phyloP scores from a whole-genome alignment of 2,113 vertebrate genomes.

The Pantherophis guttatus region DNA sequence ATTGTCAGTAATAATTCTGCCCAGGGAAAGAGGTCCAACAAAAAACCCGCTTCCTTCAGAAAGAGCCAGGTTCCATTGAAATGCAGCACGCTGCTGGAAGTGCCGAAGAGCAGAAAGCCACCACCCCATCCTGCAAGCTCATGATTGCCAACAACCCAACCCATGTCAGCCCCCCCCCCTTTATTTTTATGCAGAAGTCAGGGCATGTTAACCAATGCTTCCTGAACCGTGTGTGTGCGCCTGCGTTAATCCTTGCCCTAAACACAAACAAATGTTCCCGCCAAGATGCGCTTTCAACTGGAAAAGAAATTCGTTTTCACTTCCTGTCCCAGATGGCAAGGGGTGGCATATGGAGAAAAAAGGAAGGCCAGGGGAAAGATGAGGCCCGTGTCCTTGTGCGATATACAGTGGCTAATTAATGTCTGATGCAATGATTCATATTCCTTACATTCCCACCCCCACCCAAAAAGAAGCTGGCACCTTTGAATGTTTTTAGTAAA shows the following conservation, averaged over 20 bases:
- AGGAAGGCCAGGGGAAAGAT: no score
- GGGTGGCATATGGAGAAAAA: background rate
- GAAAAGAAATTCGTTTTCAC: background rate
- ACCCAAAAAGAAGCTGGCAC: background rate
- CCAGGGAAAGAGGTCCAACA: background rate
- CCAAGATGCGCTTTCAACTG: slow-evolving; percentile 11
- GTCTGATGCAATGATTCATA: background rate
- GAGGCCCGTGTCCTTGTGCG: background rate
- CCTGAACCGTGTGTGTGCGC: background rate
- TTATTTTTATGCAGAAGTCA: slow-evolving; percentile 5
- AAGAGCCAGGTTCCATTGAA: slow-evolving; percentile 3
- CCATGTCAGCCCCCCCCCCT: background rate
- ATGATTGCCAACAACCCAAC: slow-evolving; percentile 9
- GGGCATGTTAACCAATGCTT: slow-evolving; percentile 4
- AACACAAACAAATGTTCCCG: slow-evolving; percentile 19
- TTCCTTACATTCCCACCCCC: background rate
- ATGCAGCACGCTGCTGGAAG: slow-evolving; percentile 1
- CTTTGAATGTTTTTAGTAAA: background rate
- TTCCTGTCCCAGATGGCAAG: slow-evolving; percentile 20
- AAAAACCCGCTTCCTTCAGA: background rate
- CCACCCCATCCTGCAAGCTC: background rate
- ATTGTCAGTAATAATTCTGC: background rate
- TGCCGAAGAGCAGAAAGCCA: background rate
- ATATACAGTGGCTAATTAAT: background rate
- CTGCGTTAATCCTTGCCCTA: background rate